phyloP scores from a whole-genome alignment of 2,888 invertebrate genomes.

The Eupeodes luniger region DNA sequence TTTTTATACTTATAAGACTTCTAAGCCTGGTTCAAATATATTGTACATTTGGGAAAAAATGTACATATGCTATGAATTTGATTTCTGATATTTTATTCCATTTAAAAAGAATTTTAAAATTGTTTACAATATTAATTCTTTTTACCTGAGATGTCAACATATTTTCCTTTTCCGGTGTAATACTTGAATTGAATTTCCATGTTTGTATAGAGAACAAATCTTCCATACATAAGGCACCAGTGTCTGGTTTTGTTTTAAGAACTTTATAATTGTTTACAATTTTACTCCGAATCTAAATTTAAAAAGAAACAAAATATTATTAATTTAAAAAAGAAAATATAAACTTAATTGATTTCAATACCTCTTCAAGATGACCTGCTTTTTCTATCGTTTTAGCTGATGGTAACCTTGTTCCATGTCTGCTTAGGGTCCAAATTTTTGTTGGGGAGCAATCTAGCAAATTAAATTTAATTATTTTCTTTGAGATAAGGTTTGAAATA shows the following conservation, averaged over 20 bases:
- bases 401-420: constrained; percentile 90
- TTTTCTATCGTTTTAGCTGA: constrained; percentile 85
- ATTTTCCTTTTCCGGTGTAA: constrained; percentile 86
- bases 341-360: constrained; percentile 78
- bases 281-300: constrained; percentile 84
- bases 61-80: no score
- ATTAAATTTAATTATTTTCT: neutral
- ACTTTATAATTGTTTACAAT: constrained; percentile 88
- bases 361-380: constrained; percentile 86
- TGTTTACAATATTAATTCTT: no score
- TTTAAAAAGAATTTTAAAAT: no score
- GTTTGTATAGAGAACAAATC: constrained; percentile 88
- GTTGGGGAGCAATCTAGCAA: constrained; percentile 88
- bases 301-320: neutral
- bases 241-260: constrained; percentile 84
- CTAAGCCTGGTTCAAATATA: no score
- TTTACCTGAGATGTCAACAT: constrained; percentile 85
- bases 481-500: neutral
- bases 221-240: constrained; percentile 87
- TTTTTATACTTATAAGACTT: no score
- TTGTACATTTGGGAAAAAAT: no score
- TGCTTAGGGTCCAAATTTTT: constrained; percentile 89
- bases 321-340: neutral
- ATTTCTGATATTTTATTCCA: no score
- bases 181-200: constrained; percentile 88